These are phyloP conservation scores for Microplitis mediator DNA, from an alignment of 1,140 invertebrate genomes.

Conservation along the genomic window DNA sequence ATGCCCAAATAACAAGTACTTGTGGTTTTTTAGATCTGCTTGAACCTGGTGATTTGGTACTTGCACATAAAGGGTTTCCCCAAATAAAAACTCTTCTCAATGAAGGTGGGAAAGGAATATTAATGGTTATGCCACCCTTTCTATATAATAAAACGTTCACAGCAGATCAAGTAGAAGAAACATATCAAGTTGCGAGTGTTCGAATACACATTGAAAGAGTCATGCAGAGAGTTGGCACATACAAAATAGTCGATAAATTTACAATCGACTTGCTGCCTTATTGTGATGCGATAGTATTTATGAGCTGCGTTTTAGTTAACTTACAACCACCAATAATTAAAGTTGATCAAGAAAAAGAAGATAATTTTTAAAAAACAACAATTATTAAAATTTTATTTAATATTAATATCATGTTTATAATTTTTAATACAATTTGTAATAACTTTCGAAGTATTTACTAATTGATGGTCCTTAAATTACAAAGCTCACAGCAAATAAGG, in stretches of 20 bases:
- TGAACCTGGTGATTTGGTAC: conserved; percentile 47
- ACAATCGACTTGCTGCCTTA: conserved; percentile 7
- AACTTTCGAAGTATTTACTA: background rate
- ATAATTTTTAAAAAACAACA: background rate
- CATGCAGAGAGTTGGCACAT: conserved; percentile 41
- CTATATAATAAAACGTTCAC: conserved; percentile 32
- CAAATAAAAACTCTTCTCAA: conserved; percentile 40
- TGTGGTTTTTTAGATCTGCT: conserved; percentile 50
- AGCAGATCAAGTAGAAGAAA: conserved; percentile 32
- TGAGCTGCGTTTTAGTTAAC: conserved; percentile 23
- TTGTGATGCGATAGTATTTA: conserved; percentile 10
- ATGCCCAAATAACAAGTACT: conserved; percentile 49
- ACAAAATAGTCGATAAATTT: conserved; percentile 38
- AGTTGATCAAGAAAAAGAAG: background rate
- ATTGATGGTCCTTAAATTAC: no score
- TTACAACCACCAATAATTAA: conserved; percentile 23
- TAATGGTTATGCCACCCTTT: conserved; percentile 44
- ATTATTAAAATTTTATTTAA: background rate
- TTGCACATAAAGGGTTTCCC: conserved; percentile 54
- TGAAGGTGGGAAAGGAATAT: conserved; percentile 24
- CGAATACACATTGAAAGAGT: conserved; percentile 41
- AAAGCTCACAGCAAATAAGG: no score
- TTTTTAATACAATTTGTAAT: background rate
- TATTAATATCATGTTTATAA: background rate
- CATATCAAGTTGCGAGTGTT: conserved; percentile 41